Conservation (phyloP, 2,113 vertebrate species). For the Cettia cetti region DNA sequence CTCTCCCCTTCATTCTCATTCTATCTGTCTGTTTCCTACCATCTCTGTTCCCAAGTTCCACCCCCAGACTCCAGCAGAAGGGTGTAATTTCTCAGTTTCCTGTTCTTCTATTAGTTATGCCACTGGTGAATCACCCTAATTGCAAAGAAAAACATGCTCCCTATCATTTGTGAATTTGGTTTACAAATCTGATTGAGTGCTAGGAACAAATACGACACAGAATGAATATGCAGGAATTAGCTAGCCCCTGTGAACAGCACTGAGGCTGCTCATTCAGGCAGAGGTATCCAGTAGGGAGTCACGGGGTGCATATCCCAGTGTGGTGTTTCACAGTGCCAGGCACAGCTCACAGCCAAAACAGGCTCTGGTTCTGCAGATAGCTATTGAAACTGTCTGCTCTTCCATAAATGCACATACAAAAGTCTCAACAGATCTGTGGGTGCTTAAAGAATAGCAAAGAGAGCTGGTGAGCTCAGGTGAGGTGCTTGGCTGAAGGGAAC, state of each 20-base stretch:
- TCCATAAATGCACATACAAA: background rate
- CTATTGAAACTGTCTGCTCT: background rate
- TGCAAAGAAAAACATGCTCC: background rate
- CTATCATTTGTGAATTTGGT: conserved; percentile 36
- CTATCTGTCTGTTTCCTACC: background rate
- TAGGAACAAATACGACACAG: background rate
- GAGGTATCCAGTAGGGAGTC: background rate
- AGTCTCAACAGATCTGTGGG: background rate
- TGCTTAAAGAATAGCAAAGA: background rate
- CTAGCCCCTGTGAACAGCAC: background rate
- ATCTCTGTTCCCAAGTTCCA: background rate
- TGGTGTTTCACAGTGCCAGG: background rate
- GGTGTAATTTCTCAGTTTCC: background rate
- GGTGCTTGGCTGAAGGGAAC: background rate
- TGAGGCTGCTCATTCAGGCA: background rate
- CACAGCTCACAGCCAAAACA: background rate
- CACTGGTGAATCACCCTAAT: conserved; percentile 39
- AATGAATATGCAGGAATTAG: background rate
- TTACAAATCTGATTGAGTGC: conserved; percentile 20
- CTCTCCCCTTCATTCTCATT: background rate
- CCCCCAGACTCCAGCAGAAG: background rate
- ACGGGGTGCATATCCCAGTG: fast-evolving
- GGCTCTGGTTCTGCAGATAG: background rate
- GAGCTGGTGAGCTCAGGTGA: background rate
- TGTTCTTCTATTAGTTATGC: background rate